Percentiles rank a stretch among this genome's conserved stretches.
These are phyloP conservation scores for Pelobates cultripes DNA, from an alignment of 2,797 vertebrate genomes.

Conservation along the genomic window DNA sequence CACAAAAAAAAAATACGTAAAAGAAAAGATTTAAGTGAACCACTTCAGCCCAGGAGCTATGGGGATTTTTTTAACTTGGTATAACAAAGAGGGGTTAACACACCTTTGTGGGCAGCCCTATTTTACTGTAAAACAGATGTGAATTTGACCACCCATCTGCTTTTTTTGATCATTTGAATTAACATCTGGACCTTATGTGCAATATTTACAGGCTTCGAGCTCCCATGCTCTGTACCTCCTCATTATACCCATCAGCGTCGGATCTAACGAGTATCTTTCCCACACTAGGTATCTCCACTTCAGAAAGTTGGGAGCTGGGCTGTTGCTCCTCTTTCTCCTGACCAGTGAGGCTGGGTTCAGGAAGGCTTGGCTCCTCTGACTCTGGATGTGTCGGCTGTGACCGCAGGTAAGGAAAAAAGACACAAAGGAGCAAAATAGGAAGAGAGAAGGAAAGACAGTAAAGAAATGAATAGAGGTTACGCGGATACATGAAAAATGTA, in stretches of 20 bases:
- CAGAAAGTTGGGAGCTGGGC: conserved; percentile 82
- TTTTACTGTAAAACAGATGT: too few relatives aligned
- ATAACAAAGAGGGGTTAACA: too few relatives aligned
- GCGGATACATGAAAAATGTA: too few relatives aligned
- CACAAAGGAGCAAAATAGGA: conserved; percentile 23
- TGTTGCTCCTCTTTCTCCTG: conserved; percentile 64
- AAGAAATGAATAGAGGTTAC: background rate
- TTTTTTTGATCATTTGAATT: background rate
- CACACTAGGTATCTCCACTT: conserved; percentile 96
- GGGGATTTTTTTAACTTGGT: too few relatives aligned
- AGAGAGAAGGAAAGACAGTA: conserved; percentile 39
- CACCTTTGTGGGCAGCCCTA: too few relatives aligned
- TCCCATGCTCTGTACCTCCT: conserved; percentile 81
- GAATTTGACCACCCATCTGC: too few relatives aligned
- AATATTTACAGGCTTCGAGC: background rate
- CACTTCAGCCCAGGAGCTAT: too few relatives aligned
- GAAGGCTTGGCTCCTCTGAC: conserved; percentile 68
- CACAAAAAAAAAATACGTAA: too few relatives aligned
- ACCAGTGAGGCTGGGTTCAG: conserved; percentile 61
- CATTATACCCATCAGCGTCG: conserved; percentile 93
- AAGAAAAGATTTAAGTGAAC: too few relatives aligned
- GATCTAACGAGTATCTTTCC: conserved; percentile 91
- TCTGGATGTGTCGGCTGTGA: conserved; percentile 67
- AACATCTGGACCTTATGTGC: background rate
- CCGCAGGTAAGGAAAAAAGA: conserved; percentile 52